Evolutionary conservation across 2,113 vertebrate species (phyloP).

Genomic region (Vidua macroura): DNA sequence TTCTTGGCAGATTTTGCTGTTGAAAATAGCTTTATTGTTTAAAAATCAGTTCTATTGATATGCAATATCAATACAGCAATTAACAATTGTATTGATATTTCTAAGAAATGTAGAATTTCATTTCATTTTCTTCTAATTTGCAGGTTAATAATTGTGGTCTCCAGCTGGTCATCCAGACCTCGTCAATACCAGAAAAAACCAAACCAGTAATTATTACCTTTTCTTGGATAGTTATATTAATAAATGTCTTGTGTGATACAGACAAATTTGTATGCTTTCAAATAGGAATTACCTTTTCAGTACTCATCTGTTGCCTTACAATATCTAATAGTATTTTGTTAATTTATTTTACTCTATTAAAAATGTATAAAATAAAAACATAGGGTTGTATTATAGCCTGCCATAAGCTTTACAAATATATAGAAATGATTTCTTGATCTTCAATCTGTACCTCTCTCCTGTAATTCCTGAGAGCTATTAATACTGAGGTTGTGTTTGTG

Average conservation of each 20-base stretch:
- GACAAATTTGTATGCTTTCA: neutral
- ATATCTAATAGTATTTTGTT: neutral
- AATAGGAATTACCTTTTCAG: neutral
- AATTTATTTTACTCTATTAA: neutral
- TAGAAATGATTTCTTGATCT: neutral
- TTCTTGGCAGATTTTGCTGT: neutral
- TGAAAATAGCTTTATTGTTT: neutral
- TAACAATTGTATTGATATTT: neutral
- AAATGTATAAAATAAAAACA: neutral
- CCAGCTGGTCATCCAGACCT: constrained; percentile 79
- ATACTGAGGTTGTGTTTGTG: neutral
- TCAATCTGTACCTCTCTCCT: neutral
- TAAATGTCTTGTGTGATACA: neutral
- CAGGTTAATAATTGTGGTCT: constrained; percentile 75
- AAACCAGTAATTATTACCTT: constrained; percentile 70
- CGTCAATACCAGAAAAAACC: constrained; percentile 72
- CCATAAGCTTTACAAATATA: accelerated
- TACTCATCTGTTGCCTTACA: neutral
- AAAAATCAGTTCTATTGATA: neutral
- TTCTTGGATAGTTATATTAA: neutral
- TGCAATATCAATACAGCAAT: accelerated
- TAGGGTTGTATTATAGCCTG: neutral
- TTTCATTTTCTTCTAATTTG: neutral
- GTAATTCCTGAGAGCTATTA: neutral
- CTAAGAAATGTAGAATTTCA: neutral